Evolutionary conservation across 2,888 invertebrate species (phyloP).

Genomic region (Villa cingulata): DNA sequence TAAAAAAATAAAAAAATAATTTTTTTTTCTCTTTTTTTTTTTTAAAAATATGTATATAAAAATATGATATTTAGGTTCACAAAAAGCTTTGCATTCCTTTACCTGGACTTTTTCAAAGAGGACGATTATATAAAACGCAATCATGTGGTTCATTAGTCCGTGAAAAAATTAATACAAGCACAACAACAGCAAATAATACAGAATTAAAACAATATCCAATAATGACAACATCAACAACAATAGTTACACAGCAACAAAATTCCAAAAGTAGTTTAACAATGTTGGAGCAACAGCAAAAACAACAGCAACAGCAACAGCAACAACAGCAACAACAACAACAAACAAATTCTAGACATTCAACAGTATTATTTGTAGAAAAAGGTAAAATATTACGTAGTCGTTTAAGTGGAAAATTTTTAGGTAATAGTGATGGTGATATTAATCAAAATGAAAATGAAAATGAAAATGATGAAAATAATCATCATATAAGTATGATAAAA

Average conservation of each 20-base stretch:
- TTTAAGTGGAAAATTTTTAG: conserved; percentile 10
- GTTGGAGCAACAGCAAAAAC: conserved; percentile 3
- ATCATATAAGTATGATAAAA: background rate
- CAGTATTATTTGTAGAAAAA: too few relatives aligned
- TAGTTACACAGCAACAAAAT: background rate
- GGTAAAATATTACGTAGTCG: background rate
- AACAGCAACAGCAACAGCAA: background rate
- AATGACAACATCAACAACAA: background rate
- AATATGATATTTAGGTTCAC: conserved; percentile 43
- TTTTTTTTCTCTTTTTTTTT: too few relatives aligned
- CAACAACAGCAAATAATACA: background rate
- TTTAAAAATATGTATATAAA: too few relatives aligned
- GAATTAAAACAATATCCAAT: too few relatives aligned
- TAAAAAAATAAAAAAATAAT: too few relatives aligned
- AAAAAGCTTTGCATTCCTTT: conserved; percentile 49
- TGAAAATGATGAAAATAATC: background rate
- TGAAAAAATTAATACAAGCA: conserved; percentile 33
- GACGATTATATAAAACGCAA: conserved; percentile 46
- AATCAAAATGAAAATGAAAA: conserved; percentile 16
- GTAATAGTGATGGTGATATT: conserved; percentile 17
- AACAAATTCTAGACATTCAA: conserved; percentile 13
- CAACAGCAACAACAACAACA: conserved; percentile 9
- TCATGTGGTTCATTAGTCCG: conserved; percentile 47
- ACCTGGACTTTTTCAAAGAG: conserved; percentile 41
- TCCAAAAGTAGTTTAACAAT: background rate